Evolutionary conservation across 2,888 invertebrate species (phyloP), one percentile per base, ranked within the genome.

Genomic region (Chloroclystis v-ata): DNA sequence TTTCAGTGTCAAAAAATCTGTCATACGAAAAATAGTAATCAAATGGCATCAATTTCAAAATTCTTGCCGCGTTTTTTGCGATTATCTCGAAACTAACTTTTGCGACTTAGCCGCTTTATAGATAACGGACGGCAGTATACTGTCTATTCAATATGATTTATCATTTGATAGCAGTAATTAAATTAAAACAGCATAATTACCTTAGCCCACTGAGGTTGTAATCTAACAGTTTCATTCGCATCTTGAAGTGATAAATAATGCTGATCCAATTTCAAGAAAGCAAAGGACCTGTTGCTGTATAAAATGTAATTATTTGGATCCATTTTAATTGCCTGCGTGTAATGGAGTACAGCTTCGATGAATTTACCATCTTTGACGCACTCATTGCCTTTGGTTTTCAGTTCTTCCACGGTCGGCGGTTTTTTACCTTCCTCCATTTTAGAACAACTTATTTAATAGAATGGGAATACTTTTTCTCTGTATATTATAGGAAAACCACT

Each of bases 181-280:
- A n/a, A n/a, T n/a, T n/a, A n/a, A 20, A 20, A 20, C 45, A 24
- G 59, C 60, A 6, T 40, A 30, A 8, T 46, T 83, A 92, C 94
- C 90, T 95, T 95, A 5, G 94, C 92, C 94, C 95, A 95, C 37
- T 91, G 89, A 11, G 94, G 94, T 70, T 93, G 92, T 43, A 95
- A 71, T 67, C 89, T 87, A 43, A 95, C 94, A 2, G 92, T 91
- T 75, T 92, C 91, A 64, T 92, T 89, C 1, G 95, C 95, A 89
- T 95, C 95, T 72, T 93, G 91, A 61, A 94, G 80, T 0, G 95
- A 93, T 58, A 92, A 89, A 75, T 92, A 93, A 77, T 92, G 94
- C 70, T 94, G 94, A 62, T 93, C 91, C 58, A 93, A 79, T 77
- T 94, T 93, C 26, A 95, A 80, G 77, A 94, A 95, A 8, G 94